Evolutionary conservation across 2,888 invertebrate genomes (phyloP).

Genomic region (Drosophila siamana): DNA sequence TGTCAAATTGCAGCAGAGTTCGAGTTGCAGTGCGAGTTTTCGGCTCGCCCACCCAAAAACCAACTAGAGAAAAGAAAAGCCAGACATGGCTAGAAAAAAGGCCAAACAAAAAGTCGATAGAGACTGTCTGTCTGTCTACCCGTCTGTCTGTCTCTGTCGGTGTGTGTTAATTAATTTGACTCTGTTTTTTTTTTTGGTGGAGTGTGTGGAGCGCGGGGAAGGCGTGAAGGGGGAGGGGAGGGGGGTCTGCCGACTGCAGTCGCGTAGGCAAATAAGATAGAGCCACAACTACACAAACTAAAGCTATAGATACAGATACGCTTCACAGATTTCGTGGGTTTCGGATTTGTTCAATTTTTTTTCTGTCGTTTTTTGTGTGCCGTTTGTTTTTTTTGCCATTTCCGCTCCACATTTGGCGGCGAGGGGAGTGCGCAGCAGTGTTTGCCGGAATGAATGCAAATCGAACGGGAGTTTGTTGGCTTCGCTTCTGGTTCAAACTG

Average conservation of each 20-base stretch:
- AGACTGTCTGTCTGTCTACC: background rate
- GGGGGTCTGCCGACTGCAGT: constrained; percentile 45
- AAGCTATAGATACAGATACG: constrained; percentile 34
- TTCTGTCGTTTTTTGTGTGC: constrained; percentile 4
- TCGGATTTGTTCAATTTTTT: constrained; percentile 20
- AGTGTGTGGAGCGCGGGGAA: too few species aligned
- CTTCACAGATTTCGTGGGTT: constrained; percentile 70
- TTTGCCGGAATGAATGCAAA: constrained; percentile 44
- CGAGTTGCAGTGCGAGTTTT: constrained; percentile 31
- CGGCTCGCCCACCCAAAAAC: constrained; percentile 45
- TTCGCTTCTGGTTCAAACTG: constrained; percentile 43
- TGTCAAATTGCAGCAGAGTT: constrained; percentile 81
- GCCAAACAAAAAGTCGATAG: constrained; percentile 20
- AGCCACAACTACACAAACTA: constrained; percentile 20
- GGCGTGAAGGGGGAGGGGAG: too few species aligned
- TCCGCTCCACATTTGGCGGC: constrained; percentile 53
- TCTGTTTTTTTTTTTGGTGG: constrained; percentile 21
- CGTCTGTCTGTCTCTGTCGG: constrained; percentile 35
- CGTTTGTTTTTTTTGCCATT: constrained; percentile 46
- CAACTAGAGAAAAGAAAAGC: constrained; percentile 27
- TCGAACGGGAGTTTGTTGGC: constrained; percentile 49
- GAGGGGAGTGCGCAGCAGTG: background rate
- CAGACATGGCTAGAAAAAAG: constrained; percentile 51
- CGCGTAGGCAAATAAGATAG: constrained; percentile 75
- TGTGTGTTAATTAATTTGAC: constrained; percentile 74